Percentiles rank a stretch among this genome's conserved stretches.
Evolutionary conservation across 1,140 invertebrate species (phyloP).

Genomic region (Brachionus calyciflorus): DNA sequence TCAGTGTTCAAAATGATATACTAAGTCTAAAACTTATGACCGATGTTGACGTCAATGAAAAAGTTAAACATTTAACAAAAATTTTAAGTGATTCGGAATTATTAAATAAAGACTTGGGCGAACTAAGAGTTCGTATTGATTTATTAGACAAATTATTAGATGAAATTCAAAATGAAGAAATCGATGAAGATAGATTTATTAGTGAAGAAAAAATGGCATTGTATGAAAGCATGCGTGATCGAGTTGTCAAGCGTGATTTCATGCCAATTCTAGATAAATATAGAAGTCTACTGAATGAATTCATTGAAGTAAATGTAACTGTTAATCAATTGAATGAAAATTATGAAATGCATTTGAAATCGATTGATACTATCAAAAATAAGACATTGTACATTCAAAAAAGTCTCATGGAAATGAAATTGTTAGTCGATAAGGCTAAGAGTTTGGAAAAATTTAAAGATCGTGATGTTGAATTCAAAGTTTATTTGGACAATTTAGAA

Average conservation of each 20-base stretch:
- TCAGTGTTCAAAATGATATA: conserved; percentile 33
- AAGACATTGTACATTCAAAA: conserved; percentile 36
- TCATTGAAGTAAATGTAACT: neutral
- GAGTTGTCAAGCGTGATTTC: neutral
- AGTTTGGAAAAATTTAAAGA: conserved; percentile 13
- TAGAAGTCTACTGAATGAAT: conserved; percentile 4
- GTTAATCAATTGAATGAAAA: neutral
- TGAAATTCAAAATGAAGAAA: conserved; percentile 15
- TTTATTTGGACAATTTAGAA: conserved; percentile 36
- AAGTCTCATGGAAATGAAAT: conserved; percentile 34
- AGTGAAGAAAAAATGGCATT: conserved; percentile 8
- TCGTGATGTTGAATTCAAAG: conserved; percentile 31
- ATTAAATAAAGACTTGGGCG: conserved; percentile 22
- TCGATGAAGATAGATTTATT: neutral
- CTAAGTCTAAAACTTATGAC: conserved; percentile 19
- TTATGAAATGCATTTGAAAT: neutral
- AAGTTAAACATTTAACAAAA: neutral
- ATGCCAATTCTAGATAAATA: neutral
- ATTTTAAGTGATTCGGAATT: neutral
- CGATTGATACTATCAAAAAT: conserved; percentile 18
- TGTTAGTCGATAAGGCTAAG: conserved; percentile 15
- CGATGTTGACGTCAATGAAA: conserved; percentile 11
- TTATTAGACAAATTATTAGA: conserved; percentile 8
- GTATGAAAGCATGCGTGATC: neutral
- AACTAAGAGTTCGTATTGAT: conserved; percentile 14